Percentiles rank a stretch among this genome's conserved stretches.
phyloP scores from a whole-genome alignment of 2,797 vertebrate genomes.

The Spinibarbus caldwelli region DNA sequence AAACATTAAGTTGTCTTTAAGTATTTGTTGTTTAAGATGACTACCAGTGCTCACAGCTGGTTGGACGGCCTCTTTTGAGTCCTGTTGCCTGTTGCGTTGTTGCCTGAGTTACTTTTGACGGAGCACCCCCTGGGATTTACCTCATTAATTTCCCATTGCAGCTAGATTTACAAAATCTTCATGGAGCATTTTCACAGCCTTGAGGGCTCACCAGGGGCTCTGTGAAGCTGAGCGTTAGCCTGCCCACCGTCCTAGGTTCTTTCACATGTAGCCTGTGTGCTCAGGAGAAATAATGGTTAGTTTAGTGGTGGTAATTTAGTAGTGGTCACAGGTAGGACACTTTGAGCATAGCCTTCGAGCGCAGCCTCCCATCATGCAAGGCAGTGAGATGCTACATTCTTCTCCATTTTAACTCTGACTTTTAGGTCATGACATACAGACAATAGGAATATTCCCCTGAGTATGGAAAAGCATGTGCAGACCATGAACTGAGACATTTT shows the following conservation, averaged over 20 bases:
- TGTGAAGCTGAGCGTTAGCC: slow-evolving; percentile 14
- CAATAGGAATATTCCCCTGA: slow-evolving; percentile 25
- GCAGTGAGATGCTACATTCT: slow-evolving; percentile 1
- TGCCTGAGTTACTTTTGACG: slow-evolving; percentile 66
- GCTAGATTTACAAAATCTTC: slow-evolving; percentile 68
- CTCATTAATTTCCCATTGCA: slow-evolving; percentile 71
- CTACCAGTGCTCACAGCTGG: slow-evolving; percentile 29
- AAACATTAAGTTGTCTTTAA: slow-evolving; percentile 8
- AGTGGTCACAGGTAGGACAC: slow-evolving; percentile 46
- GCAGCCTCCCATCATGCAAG: slow-evolving; percentile 32
- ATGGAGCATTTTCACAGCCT: slow-evolving; percentile 57
- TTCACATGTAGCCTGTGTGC: slow-evolving; percentile 27
- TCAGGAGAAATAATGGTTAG: slow-evolving; percentile 49
- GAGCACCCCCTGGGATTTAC: slow-evolving; percentile 65
- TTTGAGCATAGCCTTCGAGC: slow-evolving; percentile 37
- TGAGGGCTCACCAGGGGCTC: slow-evolving; percentile 51
- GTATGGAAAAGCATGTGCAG: slow-evolving; percentile 34
- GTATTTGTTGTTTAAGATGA: slow-evolving; percentile 11
- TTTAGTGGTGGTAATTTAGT: slow-evolving; percentile 42
- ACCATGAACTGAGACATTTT: slow-evolving; percentile 14
- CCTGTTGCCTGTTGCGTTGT: slow-evolving; percentile 55
- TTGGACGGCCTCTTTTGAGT: slow-evolving; percentile 29
- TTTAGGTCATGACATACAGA: slow-evolving; percentile 27
- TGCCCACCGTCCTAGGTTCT: slow-evolving; percentile 6
- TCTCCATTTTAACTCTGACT: slow-evolving; percentile 30